Percentiles rank a stretch among this genome's conserved stretches.
These are phyloP conservation scores for Diplolepis rosae DNA, from an alignment of 2,888 invertebrate genomes.

Conservation along the genomic window DNA sequence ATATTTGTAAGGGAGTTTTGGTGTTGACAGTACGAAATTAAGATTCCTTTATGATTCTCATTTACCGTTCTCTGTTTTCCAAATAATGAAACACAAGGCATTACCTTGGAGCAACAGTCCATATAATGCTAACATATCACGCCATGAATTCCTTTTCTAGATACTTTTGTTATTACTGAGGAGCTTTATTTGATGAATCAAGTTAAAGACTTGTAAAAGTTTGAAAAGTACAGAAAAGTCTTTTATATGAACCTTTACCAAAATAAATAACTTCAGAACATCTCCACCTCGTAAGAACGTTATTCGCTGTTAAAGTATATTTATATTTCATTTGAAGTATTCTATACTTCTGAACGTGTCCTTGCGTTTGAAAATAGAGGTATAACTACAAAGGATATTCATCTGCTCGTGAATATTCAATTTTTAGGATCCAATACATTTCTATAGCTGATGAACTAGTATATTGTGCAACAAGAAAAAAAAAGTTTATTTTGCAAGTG, in stretches of 20 bases:
- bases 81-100: constrained; percentile 9
- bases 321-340: background rate
- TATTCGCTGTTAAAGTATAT: background rate
- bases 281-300: background rate
- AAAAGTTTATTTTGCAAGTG: no score
- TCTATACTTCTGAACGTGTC: background rate
- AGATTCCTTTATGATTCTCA: constrained; percentile 18
- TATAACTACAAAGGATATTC: background rate
- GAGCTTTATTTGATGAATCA: background rate
- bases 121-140: background rate
- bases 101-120: background rate
- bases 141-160: background rate
- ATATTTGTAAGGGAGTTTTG: background rate
- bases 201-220: background rate
- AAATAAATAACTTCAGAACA: background rate
- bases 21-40: background rate
- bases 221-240: background rate
- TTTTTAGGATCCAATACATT: background rate
- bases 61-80: background rate
- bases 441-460: no score
- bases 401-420: background rate
- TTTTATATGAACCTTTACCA: background rate
- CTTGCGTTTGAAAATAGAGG: background rate
- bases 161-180: background rate
- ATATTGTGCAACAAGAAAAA: no score